Conservation (phyloP, 1,140 invertebrate genomes). For the Coptotermes formosanus region DNA sequence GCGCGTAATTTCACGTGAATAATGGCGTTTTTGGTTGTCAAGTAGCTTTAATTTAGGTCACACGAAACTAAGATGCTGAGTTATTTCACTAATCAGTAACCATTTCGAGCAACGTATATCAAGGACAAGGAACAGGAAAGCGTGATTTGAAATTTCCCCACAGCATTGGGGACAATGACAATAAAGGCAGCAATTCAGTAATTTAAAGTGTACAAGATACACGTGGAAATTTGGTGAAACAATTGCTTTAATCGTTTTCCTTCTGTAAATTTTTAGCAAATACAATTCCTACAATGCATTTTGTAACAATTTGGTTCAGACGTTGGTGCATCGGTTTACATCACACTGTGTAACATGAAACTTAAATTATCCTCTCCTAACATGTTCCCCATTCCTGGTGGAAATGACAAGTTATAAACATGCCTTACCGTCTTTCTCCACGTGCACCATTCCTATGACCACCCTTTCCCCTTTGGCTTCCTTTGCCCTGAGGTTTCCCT, state of each 20-base stretch:
- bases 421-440: conserved; percentile 21
- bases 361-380: not conserved
- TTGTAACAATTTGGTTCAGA: not conserved
- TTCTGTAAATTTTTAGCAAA: not conserved
- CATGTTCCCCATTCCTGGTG: not conserved
- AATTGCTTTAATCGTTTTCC: not conserved
- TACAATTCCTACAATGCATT: conserved; percentile 12
- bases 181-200: not conserved
- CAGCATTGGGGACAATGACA: not conserved
- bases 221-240: not conserved
- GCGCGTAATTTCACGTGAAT: not conserved
- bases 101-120: not conserved
- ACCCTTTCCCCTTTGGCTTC: conserved; percentile 28
- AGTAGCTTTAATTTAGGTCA: not conserved
- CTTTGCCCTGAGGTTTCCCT: conserved; percentile 26
- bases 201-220: not conserved
- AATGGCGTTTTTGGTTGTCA: not conserved
- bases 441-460: conserved; percentile 21
- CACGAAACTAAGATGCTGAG: not conserved
- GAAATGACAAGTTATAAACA: not conserved
- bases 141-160: not conserved
- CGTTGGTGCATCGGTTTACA: not conserved
- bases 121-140: not conserved
- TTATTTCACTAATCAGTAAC: not conserved
- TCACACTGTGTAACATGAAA: not conserved